Percentiles rank a stretch among this genome's conserved stretches.
Conservation (phyloP, 2,113 vertebrate genomes). For the Notarius quadriscutis region DNA sequence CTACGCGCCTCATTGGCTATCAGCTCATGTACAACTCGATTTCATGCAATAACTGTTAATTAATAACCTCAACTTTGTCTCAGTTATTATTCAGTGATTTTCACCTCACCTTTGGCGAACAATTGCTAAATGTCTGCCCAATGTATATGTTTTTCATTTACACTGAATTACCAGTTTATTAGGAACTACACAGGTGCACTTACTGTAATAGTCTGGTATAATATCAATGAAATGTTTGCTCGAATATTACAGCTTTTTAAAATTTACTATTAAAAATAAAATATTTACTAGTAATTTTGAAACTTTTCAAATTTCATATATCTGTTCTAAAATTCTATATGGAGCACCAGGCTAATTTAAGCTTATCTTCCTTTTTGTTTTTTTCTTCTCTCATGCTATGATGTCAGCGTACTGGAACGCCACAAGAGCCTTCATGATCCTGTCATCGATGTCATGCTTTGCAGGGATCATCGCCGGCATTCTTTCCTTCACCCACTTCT, state of each 20-base stretch:
- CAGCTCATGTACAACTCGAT: too few relatives aligned
- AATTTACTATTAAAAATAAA: background rate
- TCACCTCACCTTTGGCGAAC: too few relatives aligned
- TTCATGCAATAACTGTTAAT: too few relatives aligned
- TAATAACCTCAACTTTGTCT: too few relatives aligned
- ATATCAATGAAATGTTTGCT: background rate
- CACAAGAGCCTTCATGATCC: conserved; percentile 89
- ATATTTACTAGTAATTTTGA: background rate
- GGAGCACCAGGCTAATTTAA: background rate
- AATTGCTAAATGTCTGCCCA: too few relatives aligned
- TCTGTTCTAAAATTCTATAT: background rate
- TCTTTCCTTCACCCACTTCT: conserved; percentile 84
- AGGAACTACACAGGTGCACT: too few relatives aligned
- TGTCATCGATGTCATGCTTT: conserved; percentile 83
- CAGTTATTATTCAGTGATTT: too few relatives aligned
- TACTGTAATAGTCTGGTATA: background rate
- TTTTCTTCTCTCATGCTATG: conserved; percentile 14
- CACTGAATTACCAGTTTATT: too few relatives aligned
- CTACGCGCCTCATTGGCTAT: too few relatives aligned
- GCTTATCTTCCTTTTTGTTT: background rate
- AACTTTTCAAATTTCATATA: background rate
- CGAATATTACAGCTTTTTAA: background rate
- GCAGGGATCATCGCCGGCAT: conserved; percentile 83
- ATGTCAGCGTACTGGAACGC: conserved; percentile 85
- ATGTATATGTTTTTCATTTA: too few relatives aligned